phyloP scores from a whole-genome alignment of 2,113 vertebrate species.

The Platanista minor region DNA sequence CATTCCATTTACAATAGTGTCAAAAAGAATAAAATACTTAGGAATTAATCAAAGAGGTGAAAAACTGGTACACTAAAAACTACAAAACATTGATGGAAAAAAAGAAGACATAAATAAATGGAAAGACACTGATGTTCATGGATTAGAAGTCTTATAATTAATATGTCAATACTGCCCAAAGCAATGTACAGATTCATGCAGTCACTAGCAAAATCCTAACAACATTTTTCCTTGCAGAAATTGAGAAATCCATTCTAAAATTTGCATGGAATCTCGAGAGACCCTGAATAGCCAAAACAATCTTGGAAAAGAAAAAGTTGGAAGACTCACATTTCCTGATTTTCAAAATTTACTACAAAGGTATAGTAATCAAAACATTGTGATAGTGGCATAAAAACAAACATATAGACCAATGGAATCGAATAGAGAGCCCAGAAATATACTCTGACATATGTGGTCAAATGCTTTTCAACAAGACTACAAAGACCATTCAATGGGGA shows the following conservation, averaged over 20 bases:
- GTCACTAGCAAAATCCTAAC: background rate
- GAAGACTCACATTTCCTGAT: background rate
- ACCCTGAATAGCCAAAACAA: background rate
- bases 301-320: background rate
- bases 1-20: background rate
- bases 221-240: background rate
- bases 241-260: background rate
- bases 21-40: background rate
- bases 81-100: background rate
- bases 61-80: background rate
- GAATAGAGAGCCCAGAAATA: background rate
- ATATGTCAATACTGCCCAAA: background rate
- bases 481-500: background rate
- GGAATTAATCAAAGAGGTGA: background rate
- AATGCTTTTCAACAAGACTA: background rate
- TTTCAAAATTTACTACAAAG: background rate
- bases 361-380: background rate
- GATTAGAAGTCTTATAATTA: background rate
- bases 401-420: background rate
- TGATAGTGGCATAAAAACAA: background rate
- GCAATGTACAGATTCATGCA: background rate
- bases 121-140: background rate
- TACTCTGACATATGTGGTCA: background rate
- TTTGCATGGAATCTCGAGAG: background rate
- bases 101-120: background rate